These are phyloP conservation scores for Calonectris borealis DNA, from an alignment of 2,113 vertebrate species.

Conservation along the genomic window DNA sequence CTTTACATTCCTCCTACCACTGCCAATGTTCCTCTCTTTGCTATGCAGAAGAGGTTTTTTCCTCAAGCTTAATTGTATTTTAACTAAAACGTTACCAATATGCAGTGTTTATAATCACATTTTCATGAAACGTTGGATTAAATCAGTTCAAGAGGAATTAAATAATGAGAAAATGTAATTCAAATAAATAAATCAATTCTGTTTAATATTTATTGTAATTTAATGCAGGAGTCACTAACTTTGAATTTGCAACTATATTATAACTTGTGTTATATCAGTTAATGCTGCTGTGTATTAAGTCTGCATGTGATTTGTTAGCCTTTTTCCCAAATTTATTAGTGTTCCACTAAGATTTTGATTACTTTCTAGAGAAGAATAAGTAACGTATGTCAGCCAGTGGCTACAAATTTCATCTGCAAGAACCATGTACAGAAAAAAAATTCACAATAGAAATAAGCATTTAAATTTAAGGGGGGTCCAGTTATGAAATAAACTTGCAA, in stretches of 20 bases:
- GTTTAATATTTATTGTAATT: neutral
- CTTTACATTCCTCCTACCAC: neutral
- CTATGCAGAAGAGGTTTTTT: neutral
- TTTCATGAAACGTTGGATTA: neutral
- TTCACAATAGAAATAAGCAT: neutral
- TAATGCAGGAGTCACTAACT: neutral
- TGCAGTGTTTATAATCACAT: neutral
- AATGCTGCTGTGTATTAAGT: neutral
- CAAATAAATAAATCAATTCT: neutral
- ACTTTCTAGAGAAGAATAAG: neutral
- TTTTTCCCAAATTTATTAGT: neutral
- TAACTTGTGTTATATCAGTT: neutral
- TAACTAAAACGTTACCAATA: neutral
- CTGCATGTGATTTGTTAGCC: neutral
- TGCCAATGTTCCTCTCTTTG: neutral
- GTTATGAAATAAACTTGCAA: neutral
- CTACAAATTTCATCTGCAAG: neutral
- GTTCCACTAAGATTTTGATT: neutral
- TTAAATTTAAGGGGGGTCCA: neutral
- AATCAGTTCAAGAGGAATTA: neutral
- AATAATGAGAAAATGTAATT: neutral
- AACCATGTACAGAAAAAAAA: neutral
- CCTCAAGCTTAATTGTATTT: neutral
- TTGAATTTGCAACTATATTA: neutral
- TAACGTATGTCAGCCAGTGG: neutral